Evolutionary conservation across 1,140 invertebrate genomes (phyloP), one percentile per base, ranked within the genome.

Genomic region (Conus ventricosus): DNA sequence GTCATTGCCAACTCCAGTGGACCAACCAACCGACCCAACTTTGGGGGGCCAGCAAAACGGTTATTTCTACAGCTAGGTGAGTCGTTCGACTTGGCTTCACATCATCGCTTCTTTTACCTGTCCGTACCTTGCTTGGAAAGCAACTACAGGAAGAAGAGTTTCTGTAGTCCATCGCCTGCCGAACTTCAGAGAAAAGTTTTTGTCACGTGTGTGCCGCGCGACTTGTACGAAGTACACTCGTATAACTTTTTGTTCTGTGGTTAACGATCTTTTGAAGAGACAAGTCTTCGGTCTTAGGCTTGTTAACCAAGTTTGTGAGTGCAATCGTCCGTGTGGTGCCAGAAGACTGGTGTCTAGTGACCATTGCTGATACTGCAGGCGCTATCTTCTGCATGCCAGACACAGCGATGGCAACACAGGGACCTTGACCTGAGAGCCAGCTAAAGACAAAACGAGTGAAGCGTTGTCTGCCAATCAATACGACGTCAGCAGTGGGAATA

Each of bases 111-210:
- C 39, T 39, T 39, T 39, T 39, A 39, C 39, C 39, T 39, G 39
- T 39, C 39, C 39, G 39, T 39, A 39, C 39, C 39, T 39, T 39
- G 39, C 39, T 39, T 39, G 39, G 39, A 39, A 39, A 39, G 39
- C 39, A 39, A 3, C 39, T 39, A 39, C 39, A 39, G 60, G 17
- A 63, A 11, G 17, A 63, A 63, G 17, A 63, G 60, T 63, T 51
- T 23, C 39, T 82, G 80, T 82, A 11, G 23, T 54, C 54, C n/a
- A 11, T 20, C 20, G 1, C 20, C 8, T 82, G 25, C 17, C 13
- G 80, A 39, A 39, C 39, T 39, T 39, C n/a, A 51, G 80, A 82
- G 23, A 82, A 82, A 82, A 82, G 25, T 82, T 53, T 53, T 39
- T 39, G 80, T 51, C 23, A 54, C 80, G 20, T 20, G 80, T 54